These are phyloP conservation scores for Cerastis leucographa DNA, from an alignment of 2,888 invertebrate genomes.

Conservation along the genomic window DNA sequence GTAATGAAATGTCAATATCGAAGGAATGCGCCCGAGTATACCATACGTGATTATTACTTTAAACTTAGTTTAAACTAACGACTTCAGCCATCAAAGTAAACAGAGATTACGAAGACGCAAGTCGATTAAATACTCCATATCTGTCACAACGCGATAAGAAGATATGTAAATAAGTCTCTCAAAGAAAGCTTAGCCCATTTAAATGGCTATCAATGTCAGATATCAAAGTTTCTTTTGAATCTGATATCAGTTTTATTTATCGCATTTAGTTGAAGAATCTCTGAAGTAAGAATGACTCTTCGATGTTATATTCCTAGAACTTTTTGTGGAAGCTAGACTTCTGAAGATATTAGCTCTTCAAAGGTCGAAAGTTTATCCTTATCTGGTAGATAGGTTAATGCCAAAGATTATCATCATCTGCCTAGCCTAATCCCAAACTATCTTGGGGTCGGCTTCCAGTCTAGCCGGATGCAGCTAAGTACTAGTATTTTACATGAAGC, in stretches of 20 bases:
- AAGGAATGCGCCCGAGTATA: slow-evolving; percentile 52
- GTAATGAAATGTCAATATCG: slow-evolving; percentile 37
- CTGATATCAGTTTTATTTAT: slow-evolving; percentile 50
- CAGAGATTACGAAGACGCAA: slow-evolving; percentile 60
- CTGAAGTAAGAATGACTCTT: slow-evolving; percentile 51
- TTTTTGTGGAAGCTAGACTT: slow-evolving; percentile 29
- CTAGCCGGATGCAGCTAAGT: too few relatives aligned
- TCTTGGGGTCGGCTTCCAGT: too few relatives aligned
- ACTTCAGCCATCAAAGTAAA: slow-evolving; percentile 58
- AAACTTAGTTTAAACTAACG: slow-evolving; percentile 54
- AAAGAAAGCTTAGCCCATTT: slow-evolving; percentile 57
- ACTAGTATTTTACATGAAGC: too few relatives aligned
- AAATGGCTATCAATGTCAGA: slow-evolving; percentile 57
- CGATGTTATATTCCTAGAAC: slow-evolving; percentile 43
- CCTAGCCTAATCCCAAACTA: too few relatives aligned
- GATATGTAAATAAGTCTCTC: slow-evolving; percentile 62
- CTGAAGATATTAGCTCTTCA: slow-evolving; percentile 23
- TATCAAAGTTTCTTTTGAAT: slow-evolving; percentile 52
- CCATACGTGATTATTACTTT: slow-evolving; percentile 30
- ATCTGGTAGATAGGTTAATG: slow-evolving; percentile 4
- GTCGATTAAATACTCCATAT: slow-evolving; percentile 59
- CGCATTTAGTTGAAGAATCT: slow-evolving; percentile 50
- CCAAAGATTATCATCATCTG: slow-evolving; percentile 2
- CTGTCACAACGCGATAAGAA: slow-evolving; percentile 54
- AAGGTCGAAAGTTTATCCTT: slow-evolving; percentile 28